A percentile compares a stretch with the other conserved stretches of the same genome.
Evolutionary conservation across 2,888 invertebrate genomes (phyloP).

Genomic region (Phaedon cochleariae): DNA sequence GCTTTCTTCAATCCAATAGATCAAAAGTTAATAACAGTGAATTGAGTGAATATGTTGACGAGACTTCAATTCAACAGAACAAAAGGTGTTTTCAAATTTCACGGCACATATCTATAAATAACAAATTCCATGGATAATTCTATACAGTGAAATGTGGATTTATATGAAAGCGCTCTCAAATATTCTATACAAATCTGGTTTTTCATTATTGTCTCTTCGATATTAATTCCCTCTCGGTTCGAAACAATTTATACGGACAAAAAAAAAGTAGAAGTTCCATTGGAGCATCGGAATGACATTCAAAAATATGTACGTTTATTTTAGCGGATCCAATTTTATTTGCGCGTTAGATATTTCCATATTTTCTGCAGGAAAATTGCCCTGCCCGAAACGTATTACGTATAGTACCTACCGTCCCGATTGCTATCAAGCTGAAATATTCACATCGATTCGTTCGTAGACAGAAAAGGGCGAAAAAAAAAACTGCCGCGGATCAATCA

Average conservation of each 20-base stretch:
- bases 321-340: slow-evolving; percentile 45
- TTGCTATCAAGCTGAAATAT: slow-evolving; percentile 51
- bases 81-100: too few species aligned
- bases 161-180: not conserved
- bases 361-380: slow-evolving; percentile 43
- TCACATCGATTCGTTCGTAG: slow-evolving; percentile 51
- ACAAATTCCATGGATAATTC: too few species aligned
- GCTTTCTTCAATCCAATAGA: too few species aligned
- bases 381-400: slow-evolving; percentile 46
- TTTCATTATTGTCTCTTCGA: slow-evolving; percentile 22
- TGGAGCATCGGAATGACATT: slow-evolving; percentile 40
- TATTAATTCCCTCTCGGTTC: slow-evolving; percentile 38
- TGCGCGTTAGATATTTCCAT: slow-evolving; percentile 45
- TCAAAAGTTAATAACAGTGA: too few species aligned
- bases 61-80: too few species aligned
- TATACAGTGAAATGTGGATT: too few species aligned
- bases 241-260: slow-evolving; percentile 36
- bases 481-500: slow-evolving; percentile 46
- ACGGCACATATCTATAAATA: too few species aligned
- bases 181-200: slow-evolving; percentile 11
- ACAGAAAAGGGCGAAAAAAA: slow-evolving; percentile 44
- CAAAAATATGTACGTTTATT: slow-evolving; percentile 39
- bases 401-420: slow-evolving; percentile 31
- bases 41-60: too few species aligned
- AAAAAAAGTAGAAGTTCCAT: slow-evolving; percentile 36